Base-by-base conservation (phyloP, 2,888 invertebrate genomes). In the Aethes cnicana region DNA sequence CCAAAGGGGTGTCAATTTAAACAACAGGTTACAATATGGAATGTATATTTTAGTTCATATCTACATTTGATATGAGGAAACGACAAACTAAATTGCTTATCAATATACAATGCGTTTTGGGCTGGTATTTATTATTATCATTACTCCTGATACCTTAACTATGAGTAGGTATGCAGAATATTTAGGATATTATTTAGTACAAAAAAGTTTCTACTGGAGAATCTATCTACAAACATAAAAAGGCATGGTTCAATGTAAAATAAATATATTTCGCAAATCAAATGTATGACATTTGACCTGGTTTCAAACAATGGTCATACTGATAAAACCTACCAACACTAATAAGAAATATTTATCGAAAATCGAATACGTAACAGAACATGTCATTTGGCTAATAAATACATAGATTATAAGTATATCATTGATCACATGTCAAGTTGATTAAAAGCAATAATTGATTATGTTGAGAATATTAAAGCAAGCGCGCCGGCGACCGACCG, bases 241-340 rank as follows among this genome's bases (percentile, higher is more conserved):
- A 86, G 85, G 84, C 86, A 80, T 77, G 79, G 83, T 82, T 83
- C 79, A 84, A 85, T 86, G 82, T 83, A 84, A 88, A 87, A 86
- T 88, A 88, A 88, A 88, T 87, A 88, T 88, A 87, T 88, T 88
- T 87, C 84, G 39, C 52, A 85, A 86, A 88, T 83, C 88, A 88
- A 88, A 88, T 88, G 88, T 88, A 88, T 87, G 86, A 88, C 88
- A 88, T 88, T 86, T 88, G 88, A 88, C 81, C 81, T 83, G 84
- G 71, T 77, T 77, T 77, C 69, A 72, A 79, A 81, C 78, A 84
- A 86, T 48, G 46, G 23, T 42, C 84, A 84, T 81, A 81, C 77
- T 82, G 84, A 84, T 86, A 87, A 87, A 86, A 87, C 86, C 86
- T 86, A 85, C 85, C 84, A 86, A 88, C 85, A 88, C 84, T 84